Conservation (phyloP, 1,140 invertebrate genomes). For the Lanistes nyassanus region DNA sequence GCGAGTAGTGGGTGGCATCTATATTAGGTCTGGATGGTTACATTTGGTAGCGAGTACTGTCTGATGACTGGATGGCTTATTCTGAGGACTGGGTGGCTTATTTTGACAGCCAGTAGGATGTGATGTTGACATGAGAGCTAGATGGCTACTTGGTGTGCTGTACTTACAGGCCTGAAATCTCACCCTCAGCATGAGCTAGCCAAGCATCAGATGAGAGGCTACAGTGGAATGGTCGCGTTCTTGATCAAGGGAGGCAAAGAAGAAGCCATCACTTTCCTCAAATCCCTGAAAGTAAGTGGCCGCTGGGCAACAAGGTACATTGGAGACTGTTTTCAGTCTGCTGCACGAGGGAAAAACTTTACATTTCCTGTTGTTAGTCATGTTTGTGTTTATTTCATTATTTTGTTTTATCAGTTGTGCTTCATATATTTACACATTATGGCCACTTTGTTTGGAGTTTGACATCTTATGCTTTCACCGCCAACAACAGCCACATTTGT, state of each 20-base stretch:
- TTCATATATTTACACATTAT: neutral
- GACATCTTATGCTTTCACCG: too few relatives aligned
- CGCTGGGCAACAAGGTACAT: too few relatives aligned
- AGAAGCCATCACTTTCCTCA: slow-evolving; percentile 79
- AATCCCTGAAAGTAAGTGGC: slow-evolving; percentile 56
- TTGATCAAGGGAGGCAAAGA: slow-evolving; percentile 73
- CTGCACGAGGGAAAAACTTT: neutral
- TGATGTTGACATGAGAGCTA: too few relatives aligned
- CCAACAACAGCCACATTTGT: neutral
- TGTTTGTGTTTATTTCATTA: neutral
- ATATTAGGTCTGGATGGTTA: too few relatives aligned
- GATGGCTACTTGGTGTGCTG: neutral
- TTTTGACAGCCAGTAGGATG: too few relatives aligned
- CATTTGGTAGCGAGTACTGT: too few relatives aligned
- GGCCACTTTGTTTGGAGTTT: neutral
- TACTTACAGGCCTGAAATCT: slow-evolving; percentile 78
- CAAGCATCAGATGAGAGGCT: slow-evolving; percentile 85
- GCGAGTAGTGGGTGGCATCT: neutral
- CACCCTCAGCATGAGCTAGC: slow-evolving; percentile 91
- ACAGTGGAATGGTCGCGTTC: slow-evolving; percentile 85
- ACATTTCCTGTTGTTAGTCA: neutral
- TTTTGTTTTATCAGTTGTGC: neutral
- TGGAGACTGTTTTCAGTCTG: neutral
- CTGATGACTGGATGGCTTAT: too few relatives aligned
- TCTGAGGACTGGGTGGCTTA: too few relatives aligned